phyloP scores from a whole-genome alignment of 2,113 vertebrate genomes.

The Australoheros scitulus region DNA sequence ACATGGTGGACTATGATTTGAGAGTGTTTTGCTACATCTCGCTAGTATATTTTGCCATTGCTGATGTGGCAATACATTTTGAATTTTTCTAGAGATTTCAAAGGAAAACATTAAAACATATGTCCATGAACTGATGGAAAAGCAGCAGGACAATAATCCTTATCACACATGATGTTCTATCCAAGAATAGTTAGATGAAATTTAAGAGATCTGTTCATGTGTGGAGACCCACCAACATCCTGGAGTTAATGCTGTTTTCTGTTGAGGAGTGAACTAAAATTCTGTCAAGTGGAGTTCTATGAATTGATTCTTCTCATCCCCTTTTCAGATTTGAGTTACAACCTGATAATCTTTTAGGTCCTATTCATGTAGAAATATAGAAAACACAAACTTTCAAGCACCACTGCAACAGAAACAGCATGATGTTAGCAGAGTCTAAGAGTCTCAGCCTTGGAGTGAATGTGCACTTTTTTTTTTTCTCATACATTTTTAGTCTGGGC shows the following conservation, averaged over 20 bases:
- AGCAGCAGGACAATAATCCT: neutral
- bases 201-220: neutral
- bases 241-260: too few relatives aligned
- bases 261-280: too few relatives aligned
- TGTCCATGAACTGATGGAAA: neutral
- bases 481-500: slow-evolving; percentile 9
- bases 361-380: neutral
- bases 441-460: neutral
- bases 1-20: neutral
- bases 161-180: neutral
- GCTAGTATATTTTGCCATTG: neutral
- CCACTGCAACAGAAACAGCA: neutral
- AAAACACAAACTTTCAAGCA: neutral
- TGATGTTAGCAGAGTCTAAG: neutral
- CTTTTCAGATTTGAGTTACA: neutral
- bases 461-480: neutral
- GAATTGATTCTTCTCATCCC: neutral
- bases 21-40: neutral
- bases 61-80: neutral
- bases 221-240: too few relatives aligned
- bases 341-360: neutral
- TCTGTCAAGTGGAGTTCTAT: neutral
- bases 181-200: neutral
- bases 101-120: neutral
- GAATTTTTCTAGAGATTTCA: neutral